A percentile compares a stretch with the other conserved stretches of the same genome.
Evolutionary conservation across 1,140 invertebrate species (phyloP).

Genomic region (Drosophila truncata): DNA sequence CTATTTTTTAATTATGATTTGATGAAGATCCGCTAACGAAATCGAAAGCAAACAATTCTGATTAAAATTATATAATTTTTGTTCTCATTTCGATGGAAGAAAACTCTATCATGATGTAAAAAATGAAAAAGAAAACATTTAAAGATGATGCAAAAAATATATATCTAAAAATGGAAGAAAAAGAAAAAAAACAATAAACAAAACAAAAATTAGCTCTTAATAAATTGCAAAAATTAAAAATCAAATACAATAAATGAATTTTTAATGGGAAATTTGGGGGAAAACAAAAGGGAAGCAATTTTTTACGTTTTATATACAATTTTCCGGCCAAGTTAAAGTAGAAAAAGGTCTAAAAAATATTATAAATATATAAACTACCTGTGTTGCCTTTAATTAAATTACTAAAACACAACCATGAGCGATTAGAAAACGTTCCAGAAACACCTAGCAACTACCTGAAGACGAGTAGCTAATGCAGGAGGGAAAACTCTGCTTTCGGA

Average conservation of each 20-base stretch:
- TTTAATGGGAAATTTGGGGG: neutral
- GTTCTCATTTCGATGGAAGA: slow-evolving; percentile 41
- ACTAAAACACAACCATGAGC: neutral
- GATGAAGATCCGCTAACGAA: slow-evolving; percentile 38
- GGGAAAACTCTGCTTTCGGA: slow-evolving; percentile 50
- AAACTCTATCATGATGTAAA: slow-evolving; percentile 58
- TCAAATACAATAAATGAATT: slow-evolving; percentile 30
- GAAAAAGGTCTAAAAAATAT: neutral
- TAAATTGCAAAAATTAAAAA: slow-evolving; percentile 55
- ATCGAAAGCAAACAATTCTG: slow-evolving; percentile 36
- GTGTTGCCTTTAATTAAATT: neutral
- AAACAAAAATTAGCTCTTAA: slow-evolving; percentile 43
- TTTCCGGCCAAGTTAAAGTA: neutral
- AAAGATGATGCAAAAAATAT: slow-evolving; percentile 47
- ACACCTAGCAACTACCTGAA: slow-evolving; percentile 42
- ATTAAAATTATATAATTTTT: slow-evolving; percentile 36
- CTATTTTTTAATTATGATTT: slow-evolving; percentile 70
- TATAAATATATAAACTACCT: neutral
- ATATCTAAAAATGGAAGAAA: slow-evolving; percentile 31
- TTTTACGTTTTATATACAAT: neutral
- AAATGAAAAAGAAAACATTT: slow-evolving; percentile 35
- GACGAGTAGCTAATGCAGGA: slow-evolving; percentile 35
- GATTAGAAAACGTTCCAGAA: slow-evolving; percentile 11
- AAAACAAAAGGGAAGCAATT: too few relatives aligned
- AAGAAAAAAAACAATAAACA: slow-evolving; percentile 25